These are phyloP conservation scores for Scomber colias DNA, from an alignment of 2,113 vertebrate genomes.

Conservation along the genomic window DNA sequence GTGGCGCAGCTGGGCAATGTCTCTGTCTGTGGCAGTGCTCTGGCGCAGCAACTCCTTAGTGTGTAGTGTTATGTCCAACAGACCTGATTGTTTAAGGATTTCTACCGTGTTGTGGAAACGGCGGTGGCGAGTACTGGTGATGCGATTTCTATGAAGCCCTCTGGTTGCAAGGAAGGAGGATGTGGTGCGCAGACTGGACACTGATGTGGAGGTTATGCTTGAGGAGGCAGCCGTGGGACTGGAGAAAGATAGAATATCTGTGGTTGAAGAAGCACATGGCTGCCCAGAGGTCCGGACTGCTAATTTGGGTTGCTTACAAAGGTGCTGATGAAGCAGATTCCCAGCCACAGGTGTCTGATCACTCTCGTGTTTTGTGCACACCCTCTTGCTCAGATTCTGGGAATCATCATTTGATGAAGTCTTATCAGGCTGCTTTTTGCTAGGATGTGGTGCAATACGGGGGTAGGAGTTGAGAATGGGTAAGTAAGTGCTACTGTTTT, in stretches of 20 bases:
- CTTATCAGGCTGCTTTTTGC: constrained; percentile 74
- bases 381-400: constrained; percentile 75
- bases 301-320: constrained; percentile 55
- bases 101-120: constrained; percentile 83
- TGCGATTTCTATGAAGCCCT: constrained; percentile 25
- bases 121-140: constrained; percentile 48
- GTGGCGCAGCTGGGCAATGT: constrained; percentile 78
- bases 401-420: constrained; percentile 4
- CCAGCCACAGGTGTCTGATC: constrained; percentile 36
- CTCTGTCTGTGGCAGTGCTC: constrained; percentile 69
- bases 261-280: constrained; percentile 30
- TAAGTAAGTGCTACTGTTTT: constrained; percentile 63
- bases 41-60: constrained; percentile 82
- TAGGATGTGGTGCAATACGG: constrained; percentile 78
- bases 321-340: constrained; percentile 36
- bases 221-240: constrained; percentile 32
- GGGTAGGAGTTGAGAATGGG: constrained; percentile 82
- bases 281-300: not conserved
- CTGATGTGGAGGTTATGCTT: constrained; percentile 40
- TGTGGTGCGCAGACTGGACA: constrained; percentile 42
- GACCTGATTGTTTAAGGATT: constrained; percentile 79
- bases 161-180: constrained; percentile 36
- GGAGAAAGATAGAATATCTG: constrained; percentile 11
- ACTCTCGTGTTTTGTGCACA: constrained; percentile 69
- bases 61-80: constrained; percentile 81